Evolutionary conservation across 2,113 vertebrate genomes (phyloP).

Genomic region (Sialia sialis): DNA sequence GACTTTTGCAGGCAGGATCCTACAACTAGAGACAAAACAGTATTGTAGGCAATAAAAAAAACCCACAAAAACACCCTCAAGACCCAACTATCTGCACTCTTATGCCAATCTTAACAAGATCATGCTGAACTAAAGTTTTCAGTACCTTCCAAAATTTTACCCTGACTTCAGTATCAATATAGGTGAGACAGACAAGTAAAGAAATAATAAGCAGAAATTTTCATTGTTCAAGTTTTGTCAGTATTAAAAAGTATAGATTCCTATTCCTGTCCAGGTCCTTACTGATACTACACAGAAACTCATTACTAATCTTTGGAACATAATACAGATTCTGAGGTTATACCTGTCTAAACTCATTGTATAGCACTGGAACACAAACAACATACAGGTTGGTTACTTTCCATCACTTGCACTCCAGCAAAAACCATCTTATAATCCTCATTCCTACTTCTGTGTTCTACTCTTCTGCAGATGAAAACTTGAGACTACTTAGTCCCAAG

Average conservation of each 20-base stretch:
- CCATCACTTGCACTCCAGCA: background rate
- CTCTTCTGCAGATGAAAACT: background rate
- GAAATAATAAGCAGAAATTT: background rate
- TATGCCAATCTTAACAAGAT: background rate
- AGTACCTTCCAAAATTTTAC: background rate
- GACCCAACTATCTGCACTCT: background rate
- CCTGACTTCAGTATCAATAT: background rate
- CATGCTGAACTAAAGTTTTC: background rate
- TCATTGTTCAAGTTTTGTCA: background rate
- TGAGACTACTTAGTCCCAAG: background rate
- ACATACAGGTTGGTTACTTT: background rate
- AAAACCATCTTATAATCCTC: background rate
- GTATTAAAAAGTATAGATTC: background rate
- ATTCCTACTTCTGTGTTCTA: background rate
- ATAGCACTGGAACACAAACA: background rate
- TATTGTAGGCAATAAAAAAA: background rate
- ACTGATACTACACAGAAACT: background rate
- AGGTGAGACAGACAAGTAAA: background rate
- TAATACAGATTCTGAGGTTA: background rate
- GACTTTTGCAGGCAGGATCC: background rate
- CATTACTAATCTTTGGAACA: background rate
- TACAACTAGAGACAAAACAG: background rate
- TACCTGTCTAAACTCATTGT: background rate
- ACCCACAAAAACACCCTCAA: background rate
- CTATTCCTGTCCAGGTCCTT: background rate